Percentiles rank a stretch among this genome's conserved stretches.
These are phyloP conservation scores for Pyrocoelia pectoralis DNA, from an alignment of 2,888 invertebrate genomes.

Conservation along the genomic window DNA sequence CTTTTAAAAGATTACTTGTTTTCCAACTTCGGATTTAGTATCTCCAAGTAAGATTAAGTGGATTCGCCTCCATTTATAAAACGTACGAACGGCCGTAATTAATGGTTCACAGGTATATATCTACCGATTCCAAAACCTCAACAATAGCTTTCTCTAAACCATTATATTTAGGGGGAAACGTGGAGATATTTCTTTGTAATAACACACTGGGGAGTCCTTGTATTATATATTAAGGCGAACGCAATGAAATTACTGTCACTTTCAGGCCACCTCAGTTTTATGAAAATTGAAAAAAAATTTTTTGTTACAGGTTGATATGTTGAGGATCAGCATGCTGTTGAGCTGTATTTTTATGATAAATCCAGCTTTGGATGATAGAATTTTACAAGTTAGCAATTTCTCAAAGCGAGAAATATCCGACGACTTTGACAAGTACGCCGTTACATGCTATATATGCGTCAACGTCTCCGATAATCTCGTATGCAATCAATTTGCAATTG, in stretches of 20 bases:
- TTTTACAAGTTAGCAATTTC: conserved; percentile 31
- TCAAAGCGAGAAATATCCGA: conserved; percentile 33
- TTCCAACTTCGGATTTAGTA: background rate
- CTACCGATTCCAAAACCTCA: conserved; percentile 22
- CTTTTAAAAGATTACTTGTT: background rate
- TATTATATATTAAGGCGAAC: conserved; percentile 13
- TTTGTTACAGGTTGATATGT: conserved; percentile 59
- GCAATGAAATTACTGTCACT: conserved; percentile 28
- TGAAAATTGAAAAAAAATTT: background rate
- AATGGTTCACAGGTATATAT: conserved; percentile 24
- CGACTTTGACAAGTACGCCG: conserved; percentile 58
- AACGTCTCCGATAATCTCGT: conserved; percentile 70
- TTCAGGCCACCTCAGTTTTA: conserved; percentile 12
- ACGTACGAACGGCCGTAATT: conserved; percentile 19
- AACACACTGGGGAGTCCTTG: conserved; percentile 19
- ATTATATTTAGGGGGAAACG: conserved; percentile 17
- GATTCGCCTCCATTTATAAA: background rate
- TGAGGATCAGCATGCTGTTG: conserved; percentile 59
- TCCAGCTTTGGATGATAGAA: conserved; percentile 48
- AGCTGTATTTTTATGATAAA: conserved; percentile 61
- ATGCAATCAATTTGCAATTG: conserved; percentile 70
- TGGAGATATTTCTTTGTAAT: conserved; percentile 28
- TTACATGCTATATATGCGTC: conserved; percentile 70
- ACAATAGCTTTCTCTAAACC: conserved; percentile 23
- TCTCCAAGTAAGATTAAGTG: background rate